Conservation (phyloP, 2,888 invertebrate species). For the Deladenus siricidicola region DNA sequence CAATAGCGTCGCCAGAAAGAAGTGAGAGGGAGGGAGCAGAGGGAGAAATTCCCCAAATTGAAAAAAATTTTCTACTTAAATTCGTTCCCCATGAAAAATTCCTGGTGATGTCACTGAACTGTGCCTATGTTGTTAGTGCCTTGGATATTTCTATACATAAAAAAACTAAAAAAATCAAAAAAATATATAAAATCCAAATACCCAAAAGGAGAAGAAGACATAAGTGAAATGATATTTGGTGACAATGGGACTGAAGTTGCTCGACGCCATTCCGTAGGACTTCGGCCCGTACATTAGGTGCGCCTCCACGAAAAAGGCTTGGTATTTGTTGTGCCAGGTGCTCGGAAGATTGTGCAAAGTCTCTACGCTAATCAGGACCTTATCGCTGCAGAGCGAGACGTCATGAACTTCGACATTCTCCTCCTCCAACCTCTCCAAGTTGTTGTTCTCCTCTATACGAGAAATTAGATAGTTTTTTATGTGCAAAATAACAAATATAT, state of each 20-base stretch:
- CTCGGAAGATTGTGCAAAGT: conserved; percentile 48
- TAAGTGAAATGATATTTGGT: conserved; percentile 24
- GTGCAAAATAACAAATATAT: too few species aligned
- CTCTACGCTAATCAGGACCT: conserved; percentile 50
- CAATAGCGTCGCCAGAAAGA: too few species aligned
- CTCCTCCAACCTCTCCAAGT: neutral
- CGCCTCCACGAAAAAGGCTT: conserved; percentile 33
- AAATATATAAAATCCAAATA: neutral
- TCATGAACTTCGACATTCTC: conserved; percentile 5
- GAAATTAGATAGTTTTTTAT: too few species aligned
- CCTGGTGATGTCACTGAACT: too few species aligned
- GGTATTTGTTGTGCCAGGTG: conserved; percentile 32
- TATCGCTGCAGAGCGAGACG: conserved; percentile 10
- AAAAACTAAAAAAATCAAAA: neutral
- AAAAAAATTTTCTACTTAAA: too few species aligned
- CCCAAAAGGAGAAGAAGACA: conserved; percentile 38
- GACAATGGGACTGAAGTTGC: neutral
- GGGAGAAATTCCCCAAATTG: too few species aligned
- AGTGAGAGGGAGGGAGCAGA: too few species aligned
- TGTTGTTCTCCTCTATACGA: neutral
- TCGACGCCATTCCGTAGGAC: conserved; percentile 11
- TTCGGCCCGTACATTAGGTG: conserved; percentile 39
- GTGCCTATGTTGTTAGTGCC: too few species aligned
- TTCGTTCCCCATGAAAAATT: too few species aligned
- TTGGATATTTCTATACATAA: too few species aligned